phyloP scores from a whole-genome alignment of 2,888 invertebrate genomes.

The Dryococelus australis region DNA sequence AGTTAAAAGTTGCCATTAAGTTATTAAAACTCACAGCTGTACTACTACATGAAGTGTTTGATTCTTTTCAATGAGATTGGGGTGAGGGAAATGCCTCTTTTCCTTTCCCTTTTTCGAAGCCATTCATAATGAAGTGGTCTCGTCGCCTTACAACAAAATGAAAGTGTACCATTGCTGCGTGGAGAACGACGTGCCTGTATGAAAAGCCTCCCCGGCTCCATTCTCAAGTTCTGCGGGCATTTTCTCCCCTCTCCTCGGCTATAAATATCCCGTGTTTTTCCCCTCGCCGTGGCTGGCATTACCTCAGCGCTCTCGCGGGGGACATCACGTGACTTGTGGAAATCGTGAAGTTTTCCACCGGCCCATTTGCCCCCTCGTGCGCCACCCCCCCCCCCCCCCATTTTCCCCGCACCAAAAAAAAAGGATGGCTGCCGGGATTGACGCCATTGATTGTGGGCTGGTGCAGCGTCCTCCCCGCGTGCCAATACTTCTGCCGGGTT shows the following conservation, averaged over 20 bases:
- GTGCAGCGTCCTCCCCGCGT: not conserved
- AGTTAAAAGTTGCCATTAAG: too few species aligned
- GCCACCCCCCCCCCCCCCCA: not conserved
- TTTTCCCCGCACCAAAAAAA: too few species aligned
- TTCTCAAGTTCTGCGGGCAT: not conserved
- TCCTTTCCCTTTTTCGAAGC: too few species aligned
- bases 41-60: too few species aligned
- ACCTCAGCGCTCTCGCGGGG: constrained; percentile 7
- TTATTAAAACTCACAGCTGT: too few species aligned
- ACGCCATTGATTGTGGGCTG: not conserved
- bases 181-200: not conserved
- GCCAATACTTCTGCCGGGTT: not conserved
- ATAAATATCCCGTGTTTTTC: too few species aligned
- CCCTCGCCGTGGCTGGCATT: not conserved
- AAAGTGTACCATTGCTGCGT: not conserved
- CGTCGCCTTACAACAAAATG: not conserved
- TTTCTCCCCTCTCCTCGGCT: not conserved
- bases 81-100: too few species aligned
- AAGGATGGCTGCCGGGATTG: not conserved
- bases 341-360: not conserved
- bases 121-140: not conserved
- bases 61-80: too few species aligned
- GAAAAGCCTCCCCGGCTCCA: not conserved
- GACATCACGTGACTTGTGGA: constrained; percentile 10
- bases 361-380: not conserved